phyloP scores from a whole-genome alignment of 2,888 invertebrate species.

The Lithophane socia region DNA sequence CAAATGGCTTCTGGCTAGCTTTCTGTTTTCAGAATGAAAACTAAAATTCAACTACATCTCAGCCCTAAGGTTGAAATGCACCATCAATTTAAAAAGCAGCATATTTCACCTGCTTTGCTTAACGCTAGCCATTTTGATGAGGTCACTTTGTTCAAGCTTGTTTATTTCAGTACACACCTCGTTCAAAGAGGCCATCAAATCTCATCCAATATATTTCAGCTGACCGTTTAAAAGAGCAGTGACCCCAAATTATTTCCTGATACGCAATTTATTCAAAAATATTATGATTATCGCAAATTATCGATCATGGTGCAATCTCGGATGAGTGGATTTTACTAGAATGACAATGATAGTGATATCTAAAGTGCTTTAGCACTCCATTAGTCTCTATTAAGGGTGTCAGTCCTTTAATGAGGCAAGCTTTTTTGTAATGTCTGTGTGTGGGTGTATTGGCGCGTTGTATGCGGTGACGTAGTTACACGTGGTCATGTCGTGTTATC shows the following conservation, averaged over 20 bases:
- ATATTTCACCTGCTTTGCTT: neutral
- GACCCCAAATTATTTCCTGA: neutral
- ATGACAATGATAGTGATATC: conserved; percentile 65
- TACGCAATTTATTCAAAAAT: conserved; percentile 8
- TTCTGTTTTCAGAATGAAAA: neutral
- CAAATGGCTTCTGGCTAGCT: neutral
- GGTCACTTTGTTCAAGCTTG: conserved; percentile 10
- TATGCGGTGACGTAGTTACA: conserved; percentile 3
- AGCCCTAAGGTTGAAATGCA: neutral
- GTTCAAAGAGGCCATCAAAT: neutral
- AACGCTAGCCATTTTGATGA: conserved; percentile 4
- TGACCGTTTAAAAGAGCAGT: conserved; percentile 9
- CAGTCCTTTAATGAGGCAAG: conserved; percentile 22
- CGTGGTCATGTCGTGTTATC: neutral
- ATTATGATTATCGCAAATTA: conserved; percentile 22
- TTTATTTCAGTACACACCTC: conserved; percentile 15
- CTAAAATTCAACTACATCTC: neutral
- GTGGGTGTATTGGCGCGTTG: neutral
- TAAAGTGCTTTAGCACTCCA: conserved; percentile 64
- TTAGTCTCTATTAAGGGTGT: conserved; percentile 49
- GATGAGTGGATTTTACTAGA: conserved; percentile 47
- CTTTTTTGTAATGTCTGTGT: neutral
- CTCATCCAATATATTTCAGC: neutral
- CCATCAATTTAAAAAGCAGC: neutral
- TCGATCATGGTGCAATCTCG: conserved; percentile 49